phyloP scores from a whole-genome alignment of 2,888 invertebrate genomes.

The Nebria brevicollis region DNA sequence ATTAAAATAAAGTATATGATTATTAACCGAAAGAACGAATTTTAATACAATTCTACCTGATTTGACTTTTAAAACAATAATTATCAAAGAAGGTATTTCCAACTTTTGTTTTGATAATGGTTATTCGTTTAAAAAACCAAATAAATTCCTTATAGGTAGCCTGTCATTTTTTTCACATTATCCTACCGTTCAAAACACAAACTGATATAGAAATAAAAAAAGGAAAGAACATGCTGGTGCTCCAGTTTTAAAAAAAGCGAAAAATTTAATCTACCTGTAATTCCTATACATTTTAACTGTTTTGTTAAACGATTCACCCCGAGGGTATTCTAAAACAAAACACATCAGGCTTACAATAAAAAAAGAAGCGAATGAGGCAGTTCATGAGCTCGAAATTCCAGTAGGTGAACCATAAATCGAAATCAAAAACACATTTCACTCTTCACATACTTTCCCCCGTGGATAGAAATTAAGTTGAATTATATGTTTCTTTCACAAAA shows the following conservation, averaged over 20 bases:
- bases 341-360: constrained; percentile 4
- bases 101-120: background rate
- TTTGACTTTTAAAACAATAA: no score
- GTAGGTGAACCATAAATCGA: background rate
- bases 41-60: no score
- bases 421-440: no score
- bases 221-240: constrained; percentile 11
- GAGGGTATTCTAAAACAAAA: constrained; percentile 37
- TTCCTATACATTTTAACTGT: constrained; percentile 40
- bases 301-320: constrained; percentile 37
- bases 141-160: constrained; percentile 24
- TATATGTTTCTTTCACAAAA: background rate
- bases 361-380: constrained; percentile 2
- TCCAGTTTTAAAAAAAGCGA: constrained; percentile 39
- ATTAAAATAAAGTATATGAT: no score
- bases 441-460: no score
- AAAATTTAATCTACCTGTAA: constrained; percentile 39
- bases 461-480: no score
- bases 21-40: no score
- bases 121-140: constrained; percentile 28
- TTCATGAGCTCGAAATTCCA: background rate
- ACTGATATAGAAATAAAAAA: background rate
- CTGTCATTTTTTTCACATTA: constrained; percentile 31
- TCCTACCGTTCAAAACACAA: constrained; percentile 27
- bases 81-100: background rate